Conservation (phyloP, 2,113 vertebrate genomes). For the Dunckerocampus dactyliophorus region DNA sequence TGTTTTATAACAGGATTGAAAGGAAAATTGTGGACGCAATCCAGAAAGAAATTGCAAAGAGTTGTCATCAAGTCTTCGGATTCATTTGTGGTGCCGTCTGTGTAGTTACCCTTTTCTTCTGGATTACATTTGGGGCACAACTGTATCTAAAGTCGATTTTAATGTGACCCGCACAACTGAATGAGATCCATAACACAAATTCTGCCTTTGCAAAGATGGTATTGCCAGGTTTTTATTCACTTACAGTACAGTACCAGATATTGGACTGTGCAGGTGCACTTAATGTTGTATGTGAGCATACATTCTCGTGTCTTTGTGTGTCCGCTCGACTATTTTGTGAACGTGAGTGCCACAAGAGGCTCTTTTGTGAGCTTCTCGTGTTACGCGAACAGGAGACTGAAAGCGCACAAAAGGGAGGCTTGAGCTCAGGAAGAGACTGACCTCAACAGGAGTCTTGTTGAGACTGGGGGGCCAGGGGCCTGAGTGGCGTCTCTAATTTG, state of each 20-base stretch:
- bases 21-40: too few species aligned
- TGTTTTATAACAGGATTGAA: too few species aligned
- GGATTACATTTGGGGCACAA: not conserved
- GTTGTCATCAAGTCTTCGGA: too few species aligned
- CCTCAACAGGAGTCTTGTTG: slow-evolving; percentile 42
- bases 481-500: not conserved
- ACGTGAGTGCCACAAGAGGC: slow-evolving; percentile 23
- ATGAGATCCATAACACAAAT: too few species aligned
- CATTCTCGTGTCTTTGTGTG: slow-evolving; percentile 1
- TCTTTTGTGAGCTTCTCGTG: slow-evolving; percentile 33
- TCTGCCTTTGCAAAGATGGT: too few species aligned
- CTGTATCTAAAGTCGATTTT: too few species aligned
- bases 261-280: not conserved
- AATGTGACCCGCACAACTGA: too few species aligned
- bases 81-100: too few species aligned
- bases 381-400: slow-evolving; percentile 51
- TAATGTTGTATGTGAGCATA: slow-evolving; percentile 8
- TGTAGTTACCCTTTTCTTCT: not conserved
- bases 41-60: too few species aligned
- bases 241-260: not conserved
- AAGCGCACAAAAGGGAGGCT: slow-evolving; percentile 37
- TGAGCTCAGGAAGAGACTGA: slow-evolving; percentile 48
- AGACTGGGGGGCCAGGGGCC: not conserved
- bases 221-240: too few species aligned
- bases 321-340: not conserved